Evolutionary conservation across 2,797 vertebrate species (phyloP).

Genomic region (Manis crassicaudata): DNA sequence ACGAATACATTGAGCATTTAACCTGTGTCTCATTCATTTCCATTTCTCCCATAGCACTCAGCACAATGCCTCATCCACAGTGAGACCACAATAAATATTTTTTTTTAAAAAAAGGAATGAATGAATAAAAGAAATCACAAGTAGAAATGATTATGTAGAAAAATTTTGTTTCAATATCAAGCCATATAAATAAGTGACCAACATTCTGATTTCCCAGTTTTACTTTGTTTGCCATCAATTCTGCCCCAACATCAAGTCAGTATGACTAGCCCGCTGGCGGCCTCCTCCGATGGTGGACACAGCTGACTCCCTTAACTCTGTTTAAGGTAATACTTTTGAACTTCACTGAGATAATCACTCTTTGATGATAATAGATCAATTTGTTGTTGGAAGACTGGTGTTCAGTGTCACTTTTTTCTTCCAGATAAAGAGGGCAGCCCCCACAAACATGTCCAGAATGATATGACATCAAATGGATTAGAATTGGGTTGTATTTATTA

Average conservation of each 20-base stretch:
- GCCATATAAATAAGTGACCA: neutral
- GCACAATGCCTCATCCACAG: neutral
- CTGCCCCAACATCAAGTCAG: neutral
- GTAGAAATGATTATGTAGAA: neutral
- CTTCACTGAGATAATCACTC: slow-evolving; percentile 58
- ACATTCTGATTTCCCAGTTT: neutral
- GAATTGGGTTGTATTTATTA: slow-evolving; percentile 30
- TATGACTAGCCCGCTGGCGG: neutral
- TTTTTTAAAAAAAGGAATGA: neutral
- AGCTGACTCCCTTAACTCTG: slow-evolving; percentile 40
- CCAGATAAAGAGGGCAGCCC: slow-evolving; percentile 54
- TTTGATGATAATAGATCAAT: slow-evolving; percentile 49
- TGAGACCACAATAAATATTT: neutral
- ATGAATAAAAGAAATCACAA: neutral
- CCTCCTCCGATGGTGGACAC: neutral
- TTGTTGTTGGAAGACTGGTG: slow-evolving; percentile 26
- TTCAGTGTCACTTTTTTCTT: slow-evolving; percentile 18
- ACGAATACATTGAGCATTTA: neutral
- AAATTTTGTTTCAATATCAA: neutral
- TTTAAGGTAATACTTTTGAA: slow-evolving; percentile 3
- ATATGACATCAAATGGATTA: slow-evolving; percentile 36
- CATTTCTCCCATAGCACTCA: neutral
- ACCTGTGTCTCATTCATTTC: neutral
- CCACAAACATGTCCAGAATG: slow-evolving; percentile 11
- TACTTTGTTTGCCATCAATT: neutral